Base-by-base conservation (phyloP, 2,888 invertebrate genomes). In the Conistra vaccinii region DNA sequence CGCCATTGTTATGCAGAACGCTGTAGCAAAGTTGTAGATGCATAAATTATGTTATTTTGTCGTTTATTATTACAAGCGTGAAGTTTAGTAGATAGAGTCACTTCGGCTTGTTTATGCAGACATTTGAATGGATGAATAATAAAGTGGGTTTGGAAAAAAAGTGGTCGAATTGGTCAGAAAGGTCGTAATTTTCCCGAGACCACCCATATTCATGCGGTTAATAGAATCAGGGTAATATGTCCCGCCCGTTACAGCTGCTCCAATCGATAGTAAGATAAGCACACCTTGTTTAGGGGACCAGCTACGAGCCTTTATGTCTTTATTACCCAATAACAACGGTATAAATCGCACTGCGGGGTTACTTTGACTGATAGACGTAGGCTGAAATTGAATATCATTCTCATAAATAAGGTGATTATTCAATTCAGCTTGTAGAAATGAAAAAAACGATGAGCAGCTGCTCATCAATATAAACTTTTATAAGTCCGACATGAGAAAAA, bases 181-280 rank as follows among this genome's bases (percentile, higher is more conserved):
- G 90, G 88, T 88, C 87, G 90, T 91, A 88, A 83, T 87, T 90
- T 86, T 85, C 84, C 80, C 73, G 73, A 81, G 88, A 88, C 87
- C 88, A 88, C 87, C 87, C 89, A 80, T 86, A 90, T 88, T 84
- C 89, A 88, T 70, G 75, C 53, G 67, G 90, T 92, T 93, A 93
- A 93, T 93, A 93, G 92, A 90, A 90, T 91, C 90, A 91, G 91
- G 89, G 90, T 91, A 91, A 91, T 91, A 89, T 88, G 87, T 88
- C 89, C 88, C 87, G 89, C 88, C 90, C 87, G 89, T 87, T 91
- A 93, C 93, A 93, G 91, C 92, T 93, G 92, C 84, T 90, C 87
- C 90, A 89, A 91, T 91, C 91, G 93, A 94, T 94, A 89, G 87
- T 89, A 85, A 92, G 94, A 94, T 94, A 94, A 93, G 90, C 91